A percentile compares a stretch with the other conserved stretches of the same genome.
Evolutionary conservation across 2,797 vertebrate genomes (phyloP).

Genomic region (Chromis chromis): DNA sequence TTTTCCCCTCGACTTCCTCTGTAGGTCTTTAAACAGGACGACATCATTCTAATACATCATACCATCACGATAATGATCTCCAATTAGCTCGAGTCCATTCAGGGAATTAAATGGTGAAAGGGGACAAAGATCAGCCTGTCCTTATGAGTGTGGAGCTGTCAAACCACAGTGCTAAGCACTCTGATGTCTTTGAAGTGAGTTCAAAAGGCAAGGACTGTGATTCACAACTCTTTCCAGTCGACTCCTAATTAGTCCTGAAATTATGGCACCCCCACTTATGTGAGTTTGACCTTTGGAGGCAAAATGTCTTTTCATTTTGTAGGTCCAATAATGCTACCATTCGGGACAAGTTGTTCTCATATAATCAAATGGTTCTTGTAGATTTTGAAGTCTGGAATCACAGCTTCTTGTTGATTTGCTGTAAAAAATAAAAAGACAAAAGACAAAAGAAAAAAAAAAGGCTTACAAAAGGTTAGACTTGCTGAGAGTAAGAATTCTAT

Average conservation of each 20-base stretch:
- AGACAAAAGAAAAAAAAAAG: too few species aligned
- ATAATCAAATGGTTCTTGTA: conserved; percentile 22
- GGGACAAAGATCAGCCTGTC: conserved; percentile 71
- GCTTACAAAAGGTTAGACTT: not conserved
- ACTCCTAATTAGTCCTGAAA: conserved; percentile 63
- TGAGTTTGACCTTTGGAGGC: conserved; percentile 62
- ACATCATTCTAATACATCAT: conserved; percentile 77
- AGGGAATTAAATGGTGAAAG: conserved; percentile 74
- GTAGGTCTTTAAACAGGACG: conserved; percentile 66
- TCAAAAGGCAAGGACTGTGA: conserved; percentile 71
- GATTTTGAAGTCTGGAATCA: conserved; percentile 14
- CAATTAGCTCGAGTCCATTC: conserved; percentile 83
- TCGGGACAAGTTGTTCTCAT: conserved; percentile 30
- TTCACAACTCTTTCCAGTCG: conserved; percentile 64
- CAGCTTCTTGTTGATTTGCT: conserved; percentile 19
- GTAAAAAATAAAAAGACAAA: too few species aligned
- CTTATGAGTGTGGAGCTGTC: conserved; percentile 67
- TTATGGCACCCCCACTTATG: conserved; percentile 45
- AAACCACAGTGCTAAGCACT: conserved; percentile 67
- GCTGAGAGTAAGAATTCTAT: conserved; percentile 15
- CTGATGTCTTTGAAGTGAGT: conserved; percentile 74
- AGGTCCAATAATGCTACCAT: conserved; percentile 40
- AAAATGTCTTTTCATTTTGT: conserved; percentile 53
- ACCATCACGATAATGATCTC: conserved; percentile 80
- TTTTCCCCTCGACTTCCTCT: conserved; percentile 34